Conservation (phyloP, 2,888 invertebrate species). For the Dynastes grantii region DNA sequence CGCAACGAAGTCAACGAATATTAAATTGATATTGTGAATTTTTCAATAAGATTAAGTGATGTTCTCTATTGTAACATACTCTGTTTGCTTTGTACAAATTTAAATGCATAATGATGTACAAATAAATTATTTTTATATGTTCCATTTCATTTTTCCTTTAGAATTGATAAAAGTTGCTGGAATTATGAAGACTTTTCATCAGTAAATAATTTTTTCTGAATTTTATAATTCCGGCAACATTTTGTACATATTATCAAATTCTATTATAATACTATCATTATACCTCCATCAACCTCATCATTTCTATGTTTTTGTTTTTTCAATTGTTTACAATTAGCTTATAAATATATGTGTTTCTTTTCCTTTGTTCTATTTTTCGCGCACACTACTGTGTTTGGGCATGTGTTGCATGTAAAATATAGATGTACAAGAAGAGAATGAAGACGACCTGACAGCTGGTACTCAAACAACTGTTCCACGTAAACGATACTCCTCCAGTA, state of each 20-base stretch:
- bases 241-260: conserved; percentile 23
- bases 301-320: not conserved
- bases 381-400: not conserved
- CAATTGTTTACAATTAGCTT: not conserved
- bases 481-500: conserved; percentile 51
- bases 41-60: not conserved
- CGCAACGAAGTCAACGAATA: no score
- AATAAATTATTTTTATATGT: not conserved
- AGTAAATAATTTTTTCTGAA: no score
- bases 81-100: no score
- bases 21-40: no score
- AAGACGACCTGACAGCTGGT: conserved; percentile 44
- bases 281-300: not conserved
- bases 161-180: no score
- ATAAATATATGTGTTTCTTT: conserved; percentile 36
- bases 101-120: no score
- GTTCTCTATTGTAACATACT: not conserved
- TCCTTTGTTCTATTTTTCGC: conserved; percentile 34
- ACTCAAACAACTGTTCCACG: conserved; percentile 36
- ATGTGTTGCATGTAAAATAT: conserved; percentile 45
- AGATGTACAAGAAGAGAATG: conserved; percentile 52
- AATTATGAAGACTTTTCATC: no score
- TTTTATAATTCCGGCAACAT: conserved; percentile 6
- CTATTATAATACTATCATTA: not conserved
- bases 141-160: not conserved